phyloP scores from a whole-genome alignment of 92 coral and sea anemone species.

The Paragorgia papillata region DNA sequence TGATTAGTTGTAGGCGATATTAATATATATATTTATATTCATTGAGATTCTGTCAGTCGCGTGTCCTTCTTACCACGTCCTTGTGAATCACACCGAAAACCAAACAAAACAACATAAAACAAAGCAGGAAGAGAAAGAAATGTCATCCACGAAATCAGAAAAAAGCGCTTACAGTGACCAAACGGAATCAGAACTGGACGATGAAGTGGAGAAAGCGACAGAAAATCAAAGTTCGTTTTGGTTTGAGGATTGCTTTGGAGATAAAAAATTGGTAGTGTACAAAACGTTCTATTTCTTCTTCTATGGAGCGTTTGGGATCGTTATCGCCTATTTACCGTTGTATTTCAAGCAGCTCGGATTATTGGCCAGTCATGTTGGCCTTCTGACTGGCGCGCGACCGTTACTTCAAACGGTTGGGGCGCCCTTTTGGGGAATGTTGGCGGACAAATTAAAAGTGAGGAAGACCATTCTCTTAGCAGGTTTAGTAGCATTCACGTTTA shows the following conservation, averaged over 20 bases:
- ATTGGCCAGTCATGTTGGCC: conserved; percentile 51
- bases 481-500: conserved; percentile 76
- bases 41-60: no score
- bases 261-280: conserved; percentile 42
- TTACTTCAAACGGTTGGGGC: conserved; percentile 53
- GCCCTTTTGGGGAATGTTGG: conserved; percentile 57
- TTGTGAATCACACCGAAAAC: background rate
- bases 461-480: conserved; percentile 60
- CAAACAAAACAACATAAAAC: background rate
- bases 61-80: no score
- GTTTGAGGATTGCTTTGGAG: conserved; percentile 41
- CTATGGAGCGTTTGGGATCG: conserved; percentile 52
- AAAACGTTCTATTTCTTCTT: conserved; percentile 55
- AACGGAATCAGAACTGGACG: conserved; percentile 10
- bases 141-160: conserved; percentile 10
- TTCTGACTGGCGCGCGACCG: conserved; percentile 53
- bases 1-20: background rate
- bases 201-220: background rate
- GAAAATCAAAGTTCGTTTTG: background rate
- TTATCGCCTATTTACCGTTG: conserved; percentile 55
- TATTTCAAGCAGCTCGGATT: conserved; percentile 62
- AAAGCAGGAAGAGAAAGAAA: background rate
- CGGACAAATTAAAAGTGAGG: conserved; percentile 50
- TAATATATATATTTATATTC: background rate
- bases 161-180: conserved; percentile 3